A percentile compares a stretch with the other conserved stretches of the same genome.
Conservation (phyloP, 2,113 vertebrate species). For the Rhinolophus sinicus region DNA sequence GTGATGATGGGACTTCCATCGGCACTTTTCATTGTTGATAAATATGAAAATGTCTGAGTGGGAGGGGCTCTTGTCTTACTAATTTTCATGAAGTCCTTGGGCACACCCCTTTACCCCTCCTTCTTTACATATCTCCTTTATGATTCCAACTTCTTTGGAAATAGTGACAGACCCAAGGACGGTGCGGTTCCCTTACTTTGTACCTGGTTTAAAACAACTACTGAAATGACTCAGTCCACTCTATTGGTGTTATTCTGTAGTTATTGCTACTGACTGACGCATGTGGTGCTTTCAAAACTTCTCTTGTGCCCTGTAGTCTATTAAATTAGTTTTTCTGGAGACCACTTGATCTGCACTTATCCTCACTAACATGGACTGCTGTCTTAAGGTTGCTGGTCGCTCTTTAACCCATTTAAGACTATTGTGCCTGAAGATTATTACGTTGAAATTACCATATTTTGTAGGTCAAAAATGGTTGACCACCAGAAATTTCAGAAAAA, state of each 20-base stretch:
- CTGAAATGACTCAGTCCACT: neutral
- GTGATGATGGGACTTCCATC: neutral
- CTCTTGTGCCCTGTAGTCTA: neutral
- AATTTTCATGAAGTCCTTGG: neutral
- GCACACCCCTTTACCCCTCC: neutral
- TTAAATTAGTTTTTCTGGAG: neutral
- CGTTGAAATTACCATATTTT: neutral
- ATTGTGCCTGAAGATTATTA: neutral
- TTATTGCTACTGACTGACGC: neutral
- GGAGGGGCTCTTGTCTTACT: neutral
- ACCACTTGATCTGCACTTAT: neutral
- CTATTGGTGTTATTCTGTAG: neutral
- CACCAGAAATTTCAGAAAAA: neutral
- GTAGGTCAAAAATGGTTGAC: neutral
- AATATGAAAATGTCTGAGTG: neutral
- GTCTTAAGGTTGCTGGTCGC: neutral
- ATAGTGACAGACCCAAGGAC: neutral
- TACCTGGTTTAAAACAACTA: neutral
- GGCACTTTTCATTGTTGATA: neutral
- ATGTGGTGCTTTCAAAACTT: neutral
- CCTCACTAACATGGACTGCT: neutral
- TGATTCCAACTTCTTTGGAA: neutral
- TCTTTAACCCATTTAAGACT: neutral
- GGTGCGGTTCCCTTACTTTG: neutral
- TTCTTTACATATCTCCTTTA: neutral